Conservation (phyloP, 30 jellyfish, hydroid and myxozoan species). For the Cassiopea xamachana region DNA sequence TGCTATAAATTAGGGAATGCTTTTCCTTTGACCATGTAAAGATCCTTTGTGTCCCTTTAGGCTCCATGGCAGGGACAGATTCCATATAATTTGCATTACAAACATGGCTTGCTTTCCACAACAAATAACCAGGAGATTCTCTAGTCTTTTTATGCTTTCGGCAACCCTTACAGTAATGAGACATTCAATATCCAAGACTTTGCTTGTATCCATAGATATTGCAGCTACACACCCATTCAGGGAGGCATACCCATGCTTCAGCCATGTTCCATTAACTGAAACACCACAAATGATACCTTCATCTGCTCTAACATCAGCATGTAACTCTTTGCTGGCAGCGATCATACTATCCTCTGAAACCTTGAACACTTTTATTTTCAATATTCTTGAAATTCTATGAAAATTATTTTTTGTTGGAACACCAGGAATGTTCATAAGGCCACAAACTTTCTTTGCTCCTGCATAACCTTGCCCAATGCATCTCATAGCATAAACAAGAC, state of each 20-base stretch:
- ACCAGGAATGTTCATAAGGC: constrained; percentile 3
- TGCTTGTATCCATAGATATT: too few relatives aligned
- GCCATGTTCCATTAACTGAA: background rate
- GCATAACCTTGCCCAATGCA: background rate
- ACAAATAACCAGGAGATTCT: background rate
- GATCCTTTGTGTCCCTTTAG: background rate
- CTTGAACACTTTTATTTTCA: background rate
- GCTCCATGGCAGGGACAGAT: too few relatives aligned
- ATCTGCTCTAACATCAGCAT: background rate
- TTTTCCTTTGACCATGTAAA: background rate
- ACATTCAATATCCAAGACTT: background rate
- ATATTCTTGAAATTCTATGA: background rate
- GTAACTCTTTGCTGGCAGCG: background rate
- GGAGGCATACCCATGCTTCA: background rate
- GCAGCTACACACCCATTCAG: too few relatives aligned
- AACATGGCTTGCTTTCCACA: background rate
- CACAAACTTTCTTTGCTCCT: background rate
- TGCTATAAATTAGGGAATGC: too few relatives aligned
- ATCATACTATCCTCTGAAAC: background rate
- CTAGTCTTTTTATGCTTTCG: background rate
- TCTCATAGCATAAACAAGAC: background rate
- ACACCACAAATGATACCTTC: background rate
- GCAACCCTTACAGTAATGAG: background rate
- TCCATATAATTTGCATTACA: too few relatives aligned
- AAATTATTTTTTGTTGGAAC: background rate